Base-by-base conservation (phyloP, 2,113 vertebrate genomes). In the Cyanoramphus novaezelandiae region DNA sequence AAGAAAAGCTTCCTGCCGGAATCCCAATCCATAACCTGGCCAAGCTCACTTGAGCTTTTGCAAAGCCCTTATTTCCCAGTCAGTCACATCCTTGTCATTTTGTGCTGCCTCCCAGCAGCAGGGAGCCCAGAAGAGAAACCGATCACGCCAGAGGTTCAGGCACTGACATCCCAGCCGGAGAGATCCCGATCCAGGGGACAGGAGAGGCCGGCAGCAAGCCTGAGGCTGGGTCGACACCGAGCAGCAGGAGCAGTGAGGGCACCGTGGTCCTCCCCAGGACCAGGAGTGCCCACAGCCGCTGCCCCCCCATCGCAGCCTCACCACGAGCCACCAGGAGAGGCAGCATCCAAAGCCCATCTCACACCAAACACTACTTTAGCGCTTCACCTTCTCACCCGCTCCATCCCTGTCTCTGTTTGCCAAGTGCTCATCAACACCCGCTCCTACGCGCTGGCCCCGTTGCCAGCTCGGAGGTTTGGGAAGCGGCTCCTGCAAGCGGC, bases 41-140 rank as follows among this genome's bases (percentile, higher is more conserved):
- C 20, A 14, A 82, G 49, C 20, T 80, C 63, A 21, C 39, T 23
- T 8, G 2, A 33, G 24, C 16, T 80, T 72, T 62, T 39, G 24
- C 55, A 67, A 50, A 74, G 60, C n/a, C 49, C 15, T 60, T 50
- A 44, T 44, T 44, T 44, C 43, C 43, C 18, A 29, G 2, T 9
- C 1, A 0, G 15, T 52, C 18, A 1, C 20, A 2, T 75, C 50
- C 31, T 37, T 3, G 3, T 9, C 19, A 11, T 23, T 25, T 5
- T 15, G 35, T 27, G 59, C 44, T 49, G n/a, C 43, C 60, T 82
- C 44, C 18, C 69, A 52, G 65, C 33, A 90, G 37, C 27, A 5
- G 21, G 27, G 43, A 69, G 59, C n/a, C 33, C 21, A 35, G n/a
- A 59, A 59, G n/a, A n/a, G 20, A 59, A 59, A 35, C 57, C 13